A percentile compares a stretch with the other conserved stretches of the same genome.
These are phyloP conservation scores for Agrotis segetum DNA, from an alignment of 2,888 invertebrate species.

Conservation along the genomic window DNA sequence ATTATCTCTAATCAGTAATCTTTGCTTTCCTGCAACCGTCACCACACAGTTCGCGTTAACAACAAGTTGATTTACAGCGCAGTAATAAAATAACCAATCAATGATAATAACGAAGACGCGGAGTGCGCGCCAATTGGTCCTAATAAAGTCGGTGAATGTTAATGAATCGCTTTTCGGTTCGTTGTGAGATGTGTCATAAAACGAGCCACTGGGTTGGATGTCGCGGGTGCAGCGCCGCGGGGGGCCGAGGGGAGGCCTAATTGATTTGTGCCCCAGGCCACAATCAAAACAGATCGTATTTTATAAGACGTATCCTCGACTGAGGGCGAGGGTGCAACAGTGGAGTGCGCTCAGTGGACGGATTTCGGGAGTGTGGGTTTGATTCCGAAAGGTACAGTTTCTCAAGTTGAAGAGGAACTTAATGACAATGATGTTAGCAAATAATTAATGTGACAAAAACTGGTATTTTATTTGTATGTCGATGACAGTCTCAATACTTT, in stretches of 20 bases:
- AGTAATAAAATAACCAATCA: slow-evolving; percentile 73
- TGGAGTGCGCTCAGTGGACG: slow-evolving; percentile 39
- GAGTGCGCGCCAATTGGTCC: slow-evolving; percentile 81
- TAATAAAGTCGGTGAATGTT: slow-evolving; percentile 90
- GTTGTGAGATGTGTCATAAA: slow-evolving; percentile 90
- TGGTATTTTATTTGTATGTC: too few species aligned
- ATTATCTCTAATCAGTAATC: slow-evolving; percentile 23
- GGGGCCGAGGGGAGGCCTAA: slow-evolving; percentile 86
- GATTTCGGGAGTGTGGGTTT: slow-evolving; percentile 67
- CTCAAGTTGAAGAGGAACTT: not conserved
- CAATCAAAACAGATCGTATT: slow-evolving; percentile 92
- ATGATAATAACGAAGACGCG: slow-evolving; percentile 74
- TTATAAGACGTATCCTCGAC: slow-evolving; percentile 88
- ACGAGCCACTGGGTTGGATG: slow-evolving; percentile 90
- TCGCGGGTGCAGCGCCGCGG: slow-evolving; percentile 82
- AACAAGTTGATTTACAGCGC: slow-evolving; percentile 59
- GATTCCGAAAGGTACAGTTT: slow-evolving; percentile 68
- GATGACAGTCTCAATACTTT: not conserved
- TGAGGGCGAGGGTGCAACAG: slow-evolving; percentile 83
- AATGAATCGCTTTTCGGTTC: slow-evolving; percentile 86
- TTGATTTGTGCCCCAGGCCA: slow-evolving; percentile 91
- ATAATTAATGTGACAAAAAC: too few species aligned
- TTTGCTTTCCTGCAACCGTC: slow-evolving; percentile 34
- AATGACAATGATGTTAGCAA: too few species aligned
- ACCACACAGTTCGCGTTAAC: slow-evolving; percentile 52